Evolutionary conservation across 1,140 invertebrate genomes (phyloP), one percentile per base, ranked within the genome.

Genomic region (Choristoneura fumiferana): DNA sequence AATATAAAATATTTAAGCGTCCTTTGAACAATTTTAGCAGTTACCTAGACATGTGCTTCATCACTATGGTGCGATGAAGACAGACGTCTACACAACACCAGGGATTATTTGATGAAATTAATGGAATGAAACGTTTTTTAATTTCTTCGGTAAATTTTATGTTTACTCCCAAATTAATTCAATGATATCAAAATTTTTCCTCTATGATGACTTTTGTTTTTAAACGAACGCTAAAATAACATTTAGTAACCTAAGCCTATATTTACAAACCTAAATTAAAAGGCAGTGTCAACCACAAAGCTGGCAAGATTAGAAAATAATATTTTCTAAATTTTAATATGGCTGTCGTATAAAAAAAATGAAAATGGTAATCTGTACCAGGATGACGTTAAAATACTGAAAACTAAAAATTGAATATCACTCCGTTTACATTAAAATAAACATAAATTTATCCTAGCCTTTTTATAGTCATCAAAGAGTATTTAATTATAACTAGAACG

Each of bases 321-420:
- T 62, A 71, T 74, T 80, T 77, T 78, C 77, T 85, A 85, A 81
- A 80, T 81, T 83, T 82, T 79, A 88, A 87, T 88, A 88, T 88
- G 82, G 82, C 82, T 88, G 72, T 71, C 61, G 61, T 73, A 74
- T 68, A 69, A 71, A 71, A n/a, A 61, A 58, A 62, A 67, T 63
- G 55, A 67, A 67, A 67, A 67, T 67, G 64, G 67, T 70, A 73
- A 70, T 69, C 57, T 45, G 37, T 62, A 61, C 52, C 57, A 18
- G 17, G 12, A 29, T 38, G 40, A 38, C 9, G 8, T 45, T 33
- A 45, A 54, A 60, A 60, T 60, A 60, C 58, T 54, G 58, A 60
- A 60, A 37, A 40, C 29, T 60, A 35, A 14, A 57, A 49, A 29
- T 57, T 63, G 37, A 58, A 35, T 61, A 64, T 59, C 54, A 68